These are phyloP conservation scores for Odobenus rosmarus DNA, from an alignment of 2,113 vertebrate species.

Conservation along the genomic window DNA sequence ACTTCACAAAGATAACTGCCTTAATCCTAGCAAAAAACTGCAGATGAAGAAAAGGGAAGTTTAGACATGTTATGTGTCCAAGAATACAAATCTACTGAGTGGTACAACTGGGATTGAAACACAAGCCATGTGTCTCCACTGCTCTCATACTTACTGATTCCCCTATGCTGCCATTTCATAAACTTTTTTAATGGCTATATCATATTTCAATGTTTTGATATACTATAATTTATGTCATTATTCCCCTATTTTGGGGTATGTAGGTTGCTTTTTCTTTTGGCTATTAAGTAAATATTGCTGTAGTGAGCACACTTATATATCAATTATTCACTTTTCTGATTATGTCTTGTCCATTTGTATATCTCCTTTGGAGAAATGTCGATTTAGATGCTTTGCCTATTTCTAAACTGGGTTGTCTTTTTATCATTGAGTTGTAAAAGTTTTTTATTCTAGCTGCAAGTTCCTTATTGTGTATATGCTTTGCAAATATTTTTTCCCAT, in stretches of 20 bases:
- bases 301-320: background rate
- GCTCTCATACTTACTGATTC: background rate
- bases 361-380: background rate
- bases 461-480: background rate
- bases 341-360: conserved; percentile 22
- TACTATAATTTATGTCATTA: conserved; percentile 35
- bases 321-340: conserved; percentile 18
- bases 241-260: background rate
- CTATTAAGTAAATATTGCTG: conserved; percentile 34
- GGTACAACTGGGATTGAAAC: background rate
- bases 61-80: conserved; percentile 34
- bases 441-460: background rate
- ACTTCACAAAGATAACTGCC: conserved; percentile 2
- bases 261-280: background rate
- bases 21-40: conserved; percentile 66
- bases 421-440: conserved; percentile 36
- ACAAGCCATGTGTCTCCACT: background rate
- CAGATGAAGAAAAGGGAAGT: conserved; percentile 35
- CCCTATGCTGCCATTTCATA: background rate
- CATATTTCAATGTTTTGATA: conserved; percentile 47
- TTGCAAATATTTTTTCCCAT: background rate
- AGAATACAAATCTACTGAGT: background rate
- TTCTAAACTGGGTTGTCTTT: background rate
- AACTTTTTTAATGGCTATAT: conserved; percentile 44
- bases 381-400: background rate